Evolutionary conservation across 1,140 invertebrate species (phyloP), one percentile per base, ranked within the genome.

Genomic region (Lanistes nyassanus): DNA sequence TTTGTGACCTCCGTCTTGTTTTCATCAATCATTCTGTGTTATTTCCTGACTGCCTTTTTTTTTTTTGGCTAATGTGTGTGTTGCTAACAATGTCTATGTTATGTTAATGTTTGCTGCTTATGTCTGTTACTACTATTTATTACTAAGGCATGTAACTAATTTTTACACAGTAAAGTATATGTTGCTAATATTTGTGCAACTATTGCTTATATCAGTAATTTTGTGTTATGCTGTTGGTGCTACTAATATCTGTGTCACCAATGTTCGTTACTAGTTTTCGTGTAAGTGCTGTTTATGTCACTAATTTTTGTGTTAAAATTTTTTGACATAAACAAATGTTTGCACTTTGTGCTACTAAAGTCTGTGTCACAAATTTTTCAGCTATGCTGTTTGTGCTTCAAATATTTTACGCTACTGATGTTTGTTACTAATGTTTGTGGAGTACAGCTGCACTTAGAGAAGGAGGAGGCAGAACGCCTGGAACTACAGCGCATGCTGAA

Each of bases 401-500:
- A 21, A 70, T 23, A 68, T 19, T 47, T 21, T 47, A 39, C 47
- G 66, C 13, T 23, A 67, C 21, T 67, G 21, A 67, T n/a, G 16
- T 21, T 42, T 65, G 62, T 16, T n/a, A 58, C 31, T 31, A 31
- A 11, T 29, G 26, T 19, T 13, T 34, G 67, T n/a, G 37, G 39
- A 42, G 79, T 84, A 2, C 56, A 96, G 92, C 87, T 98, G 6
- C 96, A 94, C 0, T 85, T 96, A 65, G 98, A 99, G 88, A 93
- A 95, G 70, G 98, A 99, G 88, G 98, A 99, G 87, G 95, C 96
- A 74, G 98, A 99, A 88, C 92, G 98, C 75, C 93, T 95, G 75
- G 97, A 99, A 86, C 87, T 99, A 55, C 92, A 97, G 75, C 97
- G 97, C 83, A 96, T 99, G 93, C 93, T 99, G 39, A 94, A 96